phyloP scores from a whole-genome alignment of 64 coral and sea anemone species.

The Actinia equina region DNA sequence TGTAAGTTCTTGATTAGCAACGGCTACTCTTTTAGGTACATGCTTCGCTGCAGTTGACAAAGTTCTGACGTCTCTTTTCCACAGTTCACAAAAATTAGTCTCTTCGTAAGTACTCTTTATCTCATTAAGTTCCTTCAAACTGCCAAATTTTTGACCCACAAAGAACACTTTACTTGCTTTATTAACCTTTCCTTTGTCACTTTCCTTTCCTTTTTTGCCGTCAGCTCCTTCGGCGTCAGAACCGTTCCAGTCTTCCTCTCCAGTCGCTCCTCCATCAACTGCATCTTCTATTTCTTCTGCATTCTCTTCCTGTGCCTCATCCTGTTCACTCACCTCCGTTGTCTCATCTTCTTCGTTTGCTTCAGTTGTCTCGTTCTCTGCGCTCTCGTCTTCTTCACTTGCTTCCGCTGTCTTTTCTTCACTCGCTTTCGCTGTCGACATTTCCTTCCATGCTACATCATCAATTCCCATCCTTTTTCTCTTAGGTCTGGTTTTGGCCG shows the following conservation, averaged over 20 bases:
- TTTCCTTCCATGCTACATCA: too few relatives aligned
- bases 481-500: too few relatives aligned
- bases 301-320: background rate
- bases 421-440: too few relatives aligned
- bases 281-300: background rate
- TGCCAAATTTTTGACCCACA: slow-evolving; percentile 36
- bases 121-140: slow-evolving; percentile 37
- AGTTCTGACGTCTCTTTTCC: slow-evolving; percentile 47
- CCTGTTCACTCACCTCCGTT: background rate
- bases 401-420: too few relatives aligned
- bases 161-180: background rate
- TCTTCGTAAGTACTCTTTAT: slow-evolving; percentile 46
- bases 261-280: background rate
- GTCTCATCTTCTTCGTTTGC: background rate
- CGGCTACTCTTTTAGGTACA: slow-evolving; percentile 43
- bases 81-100: slow-evolving; percentile 51
- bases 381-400: too few relatives aligned
- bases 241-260: background rate
- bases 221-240: background rate
- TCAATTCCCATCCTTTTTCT: too few relatives aligned
- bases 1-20: slow-evolving; percentile 28
- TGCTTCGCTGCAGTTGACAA: slow-evolving; percentile 40
- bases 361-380: background rate
- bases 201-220: background rate
- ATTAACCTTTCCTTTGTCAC: background rate